phyloP scores from a whole-genome alignment of 1,140 invertebrate species.

The Sesamia nonagrioides region DNA sequence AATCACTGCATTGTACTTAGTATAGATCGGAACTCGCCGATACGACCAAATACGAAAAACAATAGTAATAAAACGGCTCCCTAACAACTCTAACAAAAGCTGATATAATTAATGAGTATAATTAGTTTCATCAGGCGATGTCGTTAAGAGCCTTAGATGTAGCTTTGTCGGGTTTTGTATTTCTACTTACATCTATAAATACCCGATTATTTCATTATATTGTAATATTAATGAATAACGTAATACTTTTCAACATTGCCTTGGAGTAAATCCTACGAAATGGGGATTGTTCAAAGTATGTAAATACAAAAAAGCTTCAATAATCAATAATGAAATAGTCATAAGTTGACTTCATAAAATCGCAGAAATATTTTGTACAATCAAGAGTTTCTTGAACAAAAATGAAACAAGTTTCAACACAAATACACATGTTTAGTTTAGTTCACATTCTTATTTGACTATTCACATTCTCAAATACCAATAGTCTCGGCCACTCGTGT shows the following conservation, averaged over 20 bases:
- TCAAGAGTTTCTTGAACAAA: too few species aligned
- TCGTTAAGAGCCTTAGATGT: not conserved
- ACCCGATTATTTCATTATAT: not conserved
- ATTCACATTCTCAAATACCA: not conserved
- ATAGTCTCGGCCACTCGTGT: conserved; percentile 6
- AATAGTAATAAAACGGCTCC: not conserved
- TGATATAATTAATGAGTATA: conserved; percentile 22
- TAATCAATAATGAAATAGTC: too few species aligned
- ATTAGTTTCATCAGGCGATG: conserved; percentile 27
- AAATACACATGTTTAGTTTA: too few species aligned
- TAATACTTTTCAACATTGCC: not conserved
- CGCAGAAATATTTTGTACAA: too few species aligned
- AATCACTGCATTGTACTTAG: not conserved
- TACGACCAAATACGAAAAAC: not conserved
- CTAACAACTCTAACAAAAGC: conserved; percentile 14
- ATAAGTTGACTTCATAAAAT: too few species aligned
- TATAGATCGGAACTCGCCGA: not conserved
- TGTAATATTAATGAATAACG: not conserved
- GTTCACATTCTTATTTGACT: not conserved
- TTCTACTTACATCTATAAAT: conserved; percentile 1
- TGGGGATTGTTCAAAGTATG: too few species aligned
- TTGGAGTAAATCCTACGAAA: too few species aligned
- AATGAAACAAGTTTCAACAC: too few species aligned
- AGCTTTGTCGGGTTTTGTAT: not conserved
- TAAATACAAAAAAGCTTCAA: too few species aligned